These are phyloP conservation scores for Falco novaeseelandiae DNA, from an alignment of 2,797 vertebrate species.

Conservation along the genomic window DNA sequence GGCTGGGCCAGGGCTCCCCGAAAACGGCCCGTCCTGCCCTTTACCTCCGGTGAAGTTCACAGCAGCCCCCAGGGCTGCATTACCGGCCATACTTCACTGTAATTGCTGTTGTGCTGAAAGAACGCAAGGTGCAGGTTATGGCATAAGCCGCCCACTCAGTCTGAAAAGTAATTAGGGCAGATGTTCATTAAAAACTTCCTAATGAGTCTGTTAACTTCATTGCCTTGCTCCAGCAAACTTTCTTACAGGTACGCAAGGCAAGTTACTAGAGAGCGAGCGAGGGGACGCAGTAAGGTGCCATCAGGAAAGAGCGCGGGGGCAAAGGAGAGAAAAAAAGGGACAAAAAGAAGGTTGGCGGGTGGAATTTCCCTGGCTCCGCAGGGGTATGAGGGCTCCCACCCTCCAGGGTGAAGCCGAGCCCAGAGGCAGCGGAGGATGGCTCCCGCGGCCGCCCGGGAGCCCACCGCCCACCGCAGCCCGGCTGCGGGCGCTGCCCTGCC, in stretches of 20 bases:
- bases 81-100: not conserved
- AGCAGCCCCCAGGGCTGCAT: not conserved
- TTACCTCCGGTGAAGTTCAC: not conserved
- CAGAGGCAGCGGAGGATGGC: no score
- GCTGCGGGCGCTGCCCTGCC: not conserved
- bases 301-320: rapidly evolving
- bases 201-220: not conserved
- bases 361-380: not conserved
- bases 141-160: slow-evolving; percentile 16
- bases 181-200: slow-evolving; percentile 30
- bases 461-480: not conserved
- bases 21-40: not conserved
- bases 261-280: not conserved
- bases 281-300: not conserved
- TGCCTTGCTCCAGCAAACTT: not conserved
- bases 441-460: not conserved
- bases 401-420: not conserved
- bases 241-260: not conserved
- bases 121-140: not conserved
- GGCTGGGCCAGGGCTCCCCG: not conserved
- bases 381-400: rapidly evolving
- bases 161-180: slow-evolving; percentile 29
- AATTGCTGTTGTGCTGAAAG: not conserved
- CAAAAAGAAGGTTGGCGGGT: not conserved
- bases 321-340: rapidly evolving